A percentile compares a stretch with the other conserved stretches of the same genome.
phyloP scores from a whole-genome alignment of 2,888 invertebrate genomes.

The Conus canariensis region DNA sequence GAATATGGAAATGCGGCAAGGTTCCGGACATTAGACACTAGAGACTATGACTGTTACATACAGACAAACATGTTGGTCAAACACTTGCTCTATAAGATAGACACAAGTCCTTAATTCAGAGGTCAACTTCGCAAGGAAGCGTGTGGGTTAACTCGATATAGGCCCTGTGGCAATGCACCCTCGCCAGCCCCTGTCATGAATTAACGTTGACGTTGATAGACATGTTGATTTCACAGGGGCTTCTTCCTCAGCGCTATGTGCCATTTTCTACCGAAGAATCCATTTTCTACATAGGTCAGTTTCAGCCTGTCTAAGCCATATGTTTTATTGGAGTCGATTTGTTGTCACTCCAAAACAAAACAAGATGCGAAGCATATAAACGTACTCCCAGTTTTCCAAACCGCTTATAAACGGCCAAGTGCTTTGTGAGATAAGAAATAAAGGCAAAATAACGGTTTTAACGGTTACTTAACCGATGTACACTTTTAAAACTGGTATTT shows the following conservation, averaged over 20 bases:
- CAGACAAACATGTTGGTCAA: too few relatives aligned
- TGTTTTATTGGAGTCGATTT: not conserved
- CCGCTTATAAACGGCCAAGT: too few relatives aligned
- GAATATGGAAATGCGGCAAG: too few relatives aligned
- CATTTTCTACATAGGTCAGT: not conserved
- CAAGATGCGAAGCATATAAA: not conserved
- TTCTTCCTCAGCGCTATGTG: not conserved
- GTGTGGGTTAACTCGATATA: not conserved
- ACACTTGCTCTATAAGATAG: too few relatives aligned
- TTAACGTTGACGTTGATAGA: slow-evolving; percentile 7
- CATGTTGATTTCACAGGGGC: slow-evolving; percentile 16
- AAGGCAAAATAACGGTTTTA: too few relatives aligned
- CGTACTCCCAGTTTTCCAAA: too few relatives aligned
- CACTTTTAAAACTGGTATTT: too few relatives aligned
- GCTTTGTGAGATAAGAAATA: not conserved
- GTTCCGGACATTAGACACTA: too few relatives aligned
- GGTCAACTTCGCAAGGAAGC: too few relatives aligned
- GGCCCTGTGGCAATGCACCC: not conserved
- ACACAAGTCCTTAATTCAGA: too few relatives aligned
- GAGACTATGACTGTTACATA: too few relatives aligned
- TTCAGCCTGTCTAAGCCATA: not conserved
- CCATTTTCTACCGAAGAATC: not conserved
- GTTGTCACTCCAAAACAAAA: not conserved
- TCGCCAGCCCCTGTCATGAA: slow-evolving; percentile 10
- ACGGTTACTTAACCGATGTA: too few relatives aligned